Conservation (phyloP, 2,113 vertebrate genomes). For the Neogale vison region DNA sequence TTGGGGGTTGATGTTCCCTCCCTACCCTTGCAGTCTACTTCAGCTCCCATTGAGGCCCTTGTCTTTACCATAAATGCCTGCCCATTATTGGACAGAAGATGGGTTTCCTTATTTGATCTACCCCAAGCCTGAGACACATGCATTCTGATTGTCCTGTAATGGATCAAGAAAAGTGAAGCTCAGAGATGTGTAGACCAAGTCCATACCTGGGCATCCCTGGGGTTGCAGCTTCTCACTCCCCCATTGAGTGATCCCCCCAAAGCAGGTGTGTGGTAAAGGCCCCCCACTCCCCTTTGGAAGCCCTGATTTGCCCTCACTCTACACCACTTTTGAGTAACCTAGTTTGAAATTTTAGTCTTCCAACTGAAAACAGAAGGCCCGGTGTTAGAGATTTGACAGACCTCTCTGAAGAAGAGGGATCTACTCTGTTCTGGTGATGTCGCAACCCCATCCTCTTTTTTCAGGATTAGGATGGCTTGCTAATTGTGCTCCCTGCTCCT, state of each 20-base stretch:
- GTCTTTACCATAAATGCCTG: not conserved
- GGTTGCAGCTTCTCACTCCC: not conserved
- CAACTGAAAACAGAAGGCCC: not conserved
- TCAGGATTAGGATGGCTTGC: not conserved
- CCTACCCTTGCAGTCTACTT: not conserved
- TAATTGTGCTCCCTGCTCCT: not conserved
- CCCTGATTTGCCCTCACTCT: too few species aligned
- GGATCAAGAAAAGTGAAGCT: not conserved
- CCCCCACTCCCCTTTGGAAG: accelerated
- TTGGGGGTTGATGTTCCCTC: not conserved
- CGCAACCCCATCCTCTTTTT: not conserved
- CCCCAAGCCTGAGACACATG: not conserved
- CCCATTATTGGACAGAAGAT: not conserved
- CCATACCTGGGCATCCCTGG: accelerated
- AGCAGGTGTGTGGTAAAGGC: accelerated
- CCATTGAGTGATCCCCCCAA: too few species aligned
- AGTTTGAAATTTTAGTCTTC: not conserved
- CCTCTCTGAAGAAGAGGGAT: not conserved
- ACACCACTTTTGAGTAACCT: not conserved
- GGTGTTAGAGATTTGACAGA: not conserved
- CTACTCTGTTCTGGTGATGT: not conserved
- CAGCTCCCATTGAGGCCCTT: not conserved
- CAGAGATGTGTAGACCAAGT: not conserved
- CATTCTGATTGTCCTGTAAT: not conserved
- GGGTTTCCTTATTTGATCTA: not conserved